These are phyloP conservation scores for Chiridota heheva DNA, from an alignment of 35 echinoderm and acorn worm genomes.

Conservation along the genomic window DNA sequence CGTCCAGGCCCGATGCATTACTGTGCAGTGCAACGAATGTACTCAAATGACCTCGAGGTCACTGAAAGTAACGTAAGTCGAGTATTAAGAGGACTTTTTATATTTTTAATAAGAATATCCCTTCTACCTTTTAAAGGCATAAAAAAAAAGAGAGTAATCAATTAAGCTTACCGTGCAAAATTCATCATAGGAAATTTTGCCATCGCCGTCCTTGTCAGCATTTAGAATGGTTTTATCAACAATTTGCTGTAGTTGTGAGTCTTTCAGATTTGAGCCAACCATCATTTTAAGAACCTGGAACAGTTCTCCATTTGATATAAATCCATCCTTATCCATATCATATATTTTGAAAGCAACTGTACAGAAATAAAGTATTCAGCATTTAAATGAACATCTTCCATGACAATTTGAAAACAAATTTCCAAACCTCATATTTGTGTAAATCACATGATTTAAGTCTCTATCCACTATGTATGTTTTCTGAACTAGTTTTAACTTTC, in stretches of 20 bases:
- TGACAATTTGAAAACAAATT: background rate
- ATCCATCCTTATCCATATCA: slow-evolving; percentile 98
- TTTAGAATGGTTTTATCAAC: slow-evolving; percentile 99
- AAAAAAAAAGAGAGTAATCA: background rate
- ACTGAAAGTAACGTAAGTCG: background rate
- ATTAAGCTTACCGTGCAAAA: slow-evolving; percentile 85
- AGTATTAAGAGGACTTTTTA: background rate
- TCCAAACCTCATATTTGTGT: background rate
- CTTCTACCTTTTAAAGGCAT: background rate
- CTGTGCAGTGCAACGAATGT: too few relatives aligned
- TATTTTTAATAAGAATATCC: background rate
- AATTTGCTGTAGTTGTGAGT: slow-evolving; percentile 98
- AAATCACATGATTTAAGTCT: too few relatives aligned
- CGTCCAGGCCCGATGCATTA: too few relatives aligned
- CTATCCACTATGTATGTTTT: background rate
- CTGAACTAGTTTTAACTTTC: too few relatives aligned
- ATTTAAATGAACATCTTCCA: background rate
- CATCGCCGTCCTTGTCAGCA: slow-evolving; percentile 89
- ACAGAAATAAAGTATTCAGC: background rate
- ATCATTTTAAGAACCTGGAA: slow-evolving; percentile 99
- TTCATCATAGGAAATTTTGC: slow-evolving; percentile 97
- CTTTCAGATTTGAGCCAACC: slow-evolving; percentile 96
- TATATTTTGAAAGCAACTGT: slow-evolving; percentile 98
- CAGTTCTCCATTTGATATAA: slow-evolving; percentile 95
- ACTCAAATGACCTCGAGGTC: too few relatives aligned